These are phyloP conservation scores for Drosophila kurseongensis DNA, from an alignment of 1,140 invertebrate genomes.

Conservation along the genomic window DNA sequence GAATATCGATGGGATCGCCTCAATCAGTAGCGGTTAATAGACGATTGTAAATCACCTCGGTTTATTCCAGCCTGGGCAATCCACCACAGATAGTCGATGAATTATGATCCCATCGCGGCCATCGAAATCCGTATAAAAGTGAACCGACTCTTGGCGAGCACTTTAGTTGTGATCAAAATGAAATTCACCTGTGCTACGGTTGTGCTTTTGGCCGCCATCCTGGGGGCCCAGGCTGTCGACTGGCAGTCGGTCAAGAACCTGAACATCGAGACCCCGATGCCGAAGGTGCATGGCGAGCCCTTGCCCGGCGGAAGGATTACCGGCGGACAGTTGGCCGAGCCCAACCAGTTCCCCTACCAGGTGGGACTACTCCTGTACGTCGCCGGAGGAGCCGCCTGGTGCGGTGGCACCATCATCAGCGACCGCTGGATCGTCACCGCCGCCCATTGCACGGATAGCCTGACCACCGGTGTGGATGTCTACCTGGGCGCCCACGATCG, in stretches of 20 bases:
- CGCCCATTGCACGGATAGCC: slow-evolving; percentile 86
- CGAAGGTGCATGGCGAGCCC: slow-evolving; percentile 7
- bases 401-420: slow-evolving; percentile 87
- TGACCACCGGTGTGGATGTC: slow-evolving; percentile 79
- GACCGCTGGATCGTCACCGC: slow-evolving; percentile 87
- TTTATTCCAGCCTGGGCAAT: slow-evolving; percentile 22
- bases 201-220: slow-evolving; percentile 26
- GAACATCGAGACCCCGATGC: slow-evolving; percentile 27
- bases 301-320: slow-evolving; percentile 65
- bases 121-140: slow-evolving; percentile 23
- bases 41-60: slow-evolving; percentile 32
- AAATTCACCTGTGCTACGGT: slow-evolving; percentile 44
- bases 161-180: slow-evolving; percentile 41
- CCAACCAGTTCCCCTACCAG: slow-evolving; percentile 86
- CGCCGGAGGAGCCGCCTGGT: slow-evolving; percentile 78
- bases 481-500: slow-evolving; percentile 69
- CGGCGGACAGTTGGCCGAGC: slow-evolving; percentile 57
- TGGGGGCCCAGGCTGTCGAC: slow-evolving; percentile 41
- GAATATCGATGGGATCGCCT: slow-evolving; percentile 36
- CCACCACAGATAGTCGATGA: slow-evolving; percentile 37
- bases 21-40: slow-evolving; percentile 23
- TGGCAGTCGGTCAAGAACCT: slow-evolving; percentile 45
- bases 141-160: slow-evolving; percentile 10
- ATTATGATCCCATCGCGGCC: slow-evolving; percentile 13
- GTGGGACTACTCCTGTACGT: slow-evolving; percentile 84